Conservation (phyloP, 2,888 invertebrate genomes). For the Lumbricus terrestris region DNA sequence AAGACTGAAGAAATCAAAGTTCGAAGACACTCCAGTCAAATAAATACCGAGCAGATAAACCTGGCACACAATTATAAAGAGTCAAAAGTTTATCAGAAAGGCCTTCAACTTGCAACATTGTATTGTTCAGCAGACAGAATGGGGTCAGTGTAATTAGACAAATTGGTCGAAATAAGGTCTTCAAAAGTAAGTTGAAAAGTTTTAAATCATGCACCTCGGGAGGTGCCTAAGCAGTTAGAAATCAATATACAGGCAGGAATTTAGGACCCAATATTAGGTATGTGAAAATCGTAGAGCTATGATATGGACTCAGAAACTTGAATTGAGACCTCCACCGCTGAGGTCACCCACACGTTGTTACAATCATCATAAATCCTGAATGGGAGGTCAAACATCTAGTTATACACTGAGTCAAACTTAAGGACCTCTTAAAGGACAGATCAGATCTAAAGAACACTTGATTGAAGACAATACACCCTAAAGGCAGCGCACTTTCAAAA, state of each 20-base stretch:
- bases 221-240: background rate
- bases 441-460: background rate
- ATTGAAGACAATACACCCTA: background rate
- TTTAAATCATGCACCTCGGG: background rate
- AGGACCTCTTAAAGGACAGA: background rate
- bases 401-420: background rate
- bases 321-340: too few species aligned
- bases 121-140: background rate
- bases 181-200: background rate
- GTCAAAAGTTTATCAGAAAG: background rate
- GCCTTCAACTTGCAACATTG: background rate
- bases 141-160: slow-evolving; percentile 3
- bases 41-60: background rate
- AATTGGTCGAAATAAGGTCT: background rate
- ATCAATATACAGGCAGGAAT: background rate
- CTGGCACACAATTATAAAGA: background rate
- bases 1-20: background rate
- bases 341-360: background rate
- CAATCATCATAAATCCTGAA: background rate
- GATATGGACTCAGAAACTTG: too few species aligned
- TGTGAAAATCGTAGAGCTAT: background rate
- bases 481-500: background rate
- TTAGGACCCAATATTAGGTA: background rate
- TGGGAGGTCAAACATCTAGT: background rate
- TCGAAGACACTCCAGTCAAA: background rate